Conservation (phyloP, 2,797 vertebrate genomes). For the Threskiornis aethiopicus region DNA sequence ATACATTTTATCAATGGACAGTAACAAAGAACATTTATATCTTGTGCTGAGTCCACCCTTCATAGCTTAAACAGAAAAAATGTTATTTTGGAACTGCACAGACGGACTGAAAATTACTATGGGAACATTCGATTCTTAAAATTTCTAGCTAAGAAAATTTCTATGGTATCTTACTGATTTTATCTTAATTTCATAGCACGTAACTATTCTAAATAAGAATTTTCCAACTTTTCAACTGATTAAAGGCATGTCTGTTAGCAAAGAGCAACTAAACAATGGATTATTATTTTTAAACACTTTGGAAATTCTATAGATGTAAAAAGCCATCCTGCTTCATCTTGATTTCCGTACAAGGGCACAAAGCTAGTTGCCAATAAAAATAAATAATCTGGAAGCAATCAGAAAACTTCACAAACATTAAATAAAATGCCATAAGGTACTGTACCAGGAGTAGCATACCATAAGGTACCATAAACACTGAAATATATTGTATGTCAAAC, state of each 20-base stretch:
- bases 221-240: background rate
- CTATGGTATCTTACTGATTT: background rate
- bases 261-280: background rate
- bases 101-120: background rate
- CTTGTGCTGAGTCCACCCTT: background rate
- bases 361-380: constrained; percentile 42
- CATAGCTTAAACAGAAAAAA: background rate
- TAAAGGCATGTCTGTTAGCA: background rate
- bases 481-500: constrained; percentile 55
- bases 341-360: background rate
- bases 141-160: background rate
- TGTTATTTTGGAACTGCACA: background rate
- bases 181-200: background rate
- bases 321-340: background rate
- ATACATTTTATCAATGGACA: background rate
- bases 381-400: constrained; percentile 46
- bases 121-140: background rate
- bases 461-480: constrained; percentile 52
- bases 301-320: background rate
- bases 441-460: constrained; percentile 28
- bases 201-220: background rate
- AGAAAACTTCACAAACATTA: constrained; percentile 39
- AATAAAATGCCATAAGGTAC: constrained; percentile 48
- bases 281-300: background rate
- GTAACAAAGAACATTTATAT: background rate